Evolutionary conservation across 2,797 vertebrate species (phyloP).

Genomic region (Hippopotamyrus pictus): DNA sequence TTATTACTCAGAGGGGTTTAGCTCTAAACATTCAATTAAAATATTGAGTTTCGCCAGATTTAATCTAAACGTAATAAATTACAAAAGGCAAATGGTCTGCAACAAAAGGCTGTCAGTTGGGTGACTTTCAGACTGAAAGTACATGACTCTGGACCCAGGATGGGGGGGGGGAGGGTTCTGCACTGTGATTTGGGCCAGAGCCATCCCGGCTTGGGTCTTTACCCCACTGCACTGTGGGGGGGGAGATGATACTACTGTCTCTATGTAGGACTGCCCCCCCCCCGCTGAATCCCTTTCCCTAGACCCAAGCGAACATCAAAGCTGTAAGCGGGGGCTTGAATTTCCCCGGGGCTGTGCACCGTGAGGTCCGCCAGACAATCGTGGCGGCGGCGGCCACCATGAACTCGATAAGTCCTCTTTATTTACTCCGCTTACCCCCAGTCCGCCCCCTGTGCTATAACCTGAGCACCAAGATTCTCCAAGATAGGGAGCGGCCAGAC

Average conservation of each 20-base stretch:
- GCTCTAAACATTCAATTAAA: constrained; percentile 98
- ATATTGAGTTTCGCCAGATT: constrained; percentile 93
- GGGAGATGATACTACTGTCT: constrained; percentile 21
- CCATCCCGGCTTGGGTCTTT: constrained; percentile 25
- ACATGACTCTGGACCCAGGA: not conserved
- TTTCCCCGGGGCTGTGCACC: constrained; percentile 29
- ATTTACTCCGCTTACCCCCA: not conserved
- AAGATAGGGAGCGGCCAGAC: not conserved
- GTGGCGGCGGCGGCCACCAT: constrained; percentile 5
- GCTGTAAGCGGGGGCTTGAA: constrained; percentile 13
- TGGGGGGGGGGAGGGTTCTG: constrained; percentile 19
- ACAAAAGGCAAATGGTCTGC: constrained; percentile 72
- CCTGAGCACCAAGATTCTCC: not conserved
- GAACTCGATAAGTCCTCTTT: not conserved
- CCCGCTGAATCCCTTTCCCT: not conserved
- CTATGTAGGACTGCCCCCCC: constrained; percentile 25
- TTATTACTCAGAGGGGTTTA: constrained; percentile 85
- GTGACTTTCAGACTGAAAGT: constrained; percentile 22
- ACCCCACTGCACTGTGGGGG: constrained; percentile 14
- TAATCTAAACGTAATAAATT: constrained; percentile 97
- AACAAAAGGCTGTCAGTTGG: constrained; percentile 41
- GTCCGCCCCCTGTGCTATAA: not conserved
- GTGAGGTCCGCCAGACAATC: constrained; percentile 18
- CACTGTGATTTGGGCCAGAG: constrained; percentile 30
- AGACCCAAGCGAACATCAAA: constrained; percentile 27